phyloP scores from a whole-genome alignment of 2,797 vertebrate species.

The Tadarida brasiliensis region DNA sequence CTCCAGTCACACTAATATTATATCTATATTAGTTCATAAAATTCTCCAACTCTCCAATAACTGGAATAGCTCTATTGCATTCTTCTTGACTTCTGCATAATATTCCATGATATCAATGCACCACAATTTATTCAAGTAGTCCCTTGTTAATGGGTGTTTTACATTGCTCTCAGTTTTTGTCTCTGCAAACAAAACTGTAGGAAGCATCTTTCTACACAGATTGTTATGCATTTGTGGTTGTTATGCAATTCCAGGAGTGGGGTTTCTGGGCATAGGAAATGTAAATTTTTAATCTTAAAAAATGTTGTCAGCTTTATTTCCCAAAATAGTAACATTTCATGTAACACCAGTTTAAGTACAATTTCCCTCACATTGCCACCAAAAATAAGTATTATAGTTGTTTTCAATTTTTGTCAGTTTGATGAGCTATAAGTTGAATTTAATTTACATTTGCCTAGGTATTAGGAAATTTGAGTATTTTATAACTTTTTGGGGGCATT shows the following conservation, averaged over 20 bases:
- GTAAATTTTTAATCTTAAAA: neutral
- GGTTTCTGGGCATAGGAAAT: neutral
- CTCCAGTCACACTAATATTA: neutral
- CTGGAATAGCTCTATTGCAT: neutral
- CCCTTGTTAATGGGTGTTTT: neutral
- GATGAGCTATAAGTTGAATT: neutral
- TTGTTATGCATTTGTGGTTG: neutral
- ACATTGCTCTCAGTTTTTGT: neutral
- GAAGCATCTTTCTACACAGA: neutral
- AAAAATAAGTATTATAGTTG: neutral
- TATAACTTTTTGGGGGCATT: neutral
- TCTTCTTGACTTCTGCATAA: neutral
- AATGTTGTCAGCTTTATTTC: neutral
- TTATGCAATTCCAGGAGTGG: neutral
- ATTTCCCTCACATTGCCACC: neutral
- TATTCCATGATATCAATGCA: neutral
- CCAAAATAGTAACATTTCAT: neutral
- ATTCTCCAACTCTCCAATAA: neutral
- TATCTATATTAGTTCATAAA: neutral
- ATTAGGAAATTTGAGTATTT: neutral
- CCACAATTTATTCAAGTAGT: neutral
- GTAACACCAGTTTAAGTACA: neutral
- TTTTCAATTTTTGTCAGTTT: neutral
- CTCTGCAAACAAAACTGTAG: neutral
- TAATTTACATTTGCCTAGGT: neutral